Conservation (phyloP, 2,888 invertebrate genomes). For the Chaetogeoica ovagalla region DNA sequence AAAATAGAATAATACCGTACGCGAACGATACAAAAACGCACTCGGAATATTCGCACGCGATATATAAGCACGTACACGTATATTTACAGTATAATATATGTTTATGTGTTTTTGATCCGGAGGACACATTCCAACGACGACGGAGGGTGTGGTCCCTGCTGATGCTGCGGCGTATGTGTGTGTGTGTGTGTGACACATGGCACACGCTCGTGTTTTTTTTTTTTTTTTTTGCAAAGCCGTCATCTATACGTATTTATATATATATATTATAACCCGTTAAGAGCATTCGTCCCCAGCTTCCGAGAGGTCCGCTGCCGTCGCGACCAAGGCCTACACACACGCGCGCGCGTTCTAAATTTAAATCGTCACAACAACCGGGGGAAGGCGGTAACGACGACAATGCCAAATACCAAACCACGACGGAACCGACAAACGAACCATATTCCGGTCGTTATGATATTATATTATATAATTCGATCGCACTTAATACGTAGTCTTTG, state of each 20-base stretch:
- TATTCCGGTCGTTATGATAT: not conserved
- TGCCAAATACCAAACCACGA: conserved; percentile 33
- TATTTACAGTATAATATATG: too few species aligned
- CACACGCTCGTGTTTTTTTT: not conserved
- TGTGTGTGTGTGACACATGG: not conserved
- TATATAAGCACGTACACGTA: too few species aligned
- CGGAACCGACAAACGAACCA: not conserved
- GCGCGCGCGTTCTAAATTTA: conserved; percentile 36
- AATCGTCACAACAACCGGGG: conserved; percentile 29
- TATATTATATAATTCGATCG: too few species aligned
- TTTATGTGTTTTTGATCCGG: too few species aligned
- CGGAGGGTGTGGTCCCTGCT: too few species aligned
- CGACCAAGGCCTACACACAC: too few species aligned
- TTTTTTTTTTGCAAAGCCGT: not conserved
- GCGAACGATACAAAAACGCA: too few species aligned
- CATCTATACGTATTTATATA: not conserved
- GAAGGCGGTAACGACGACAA: not conserved
- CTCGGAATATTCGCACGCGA: too few species aligned
- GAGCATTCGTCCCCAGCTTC: not conserved
- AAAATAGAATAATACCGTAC: too few species aligned
- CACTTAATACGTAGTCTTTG: too few species aligned
- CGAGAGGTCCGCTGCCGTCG: not conserved
- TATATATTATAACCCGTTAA: not conserved
- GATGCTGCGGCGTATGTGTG: too few species aligned
- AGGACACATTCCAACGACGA: not conserved